Percentiles rank a stretch among this genome's conserved stretches.
These are phyloP conservation scores for Ictalurus punctatus DNA, from an alignment of 2,113 vertebrate species.

Conservation along the genomic window DNA sequence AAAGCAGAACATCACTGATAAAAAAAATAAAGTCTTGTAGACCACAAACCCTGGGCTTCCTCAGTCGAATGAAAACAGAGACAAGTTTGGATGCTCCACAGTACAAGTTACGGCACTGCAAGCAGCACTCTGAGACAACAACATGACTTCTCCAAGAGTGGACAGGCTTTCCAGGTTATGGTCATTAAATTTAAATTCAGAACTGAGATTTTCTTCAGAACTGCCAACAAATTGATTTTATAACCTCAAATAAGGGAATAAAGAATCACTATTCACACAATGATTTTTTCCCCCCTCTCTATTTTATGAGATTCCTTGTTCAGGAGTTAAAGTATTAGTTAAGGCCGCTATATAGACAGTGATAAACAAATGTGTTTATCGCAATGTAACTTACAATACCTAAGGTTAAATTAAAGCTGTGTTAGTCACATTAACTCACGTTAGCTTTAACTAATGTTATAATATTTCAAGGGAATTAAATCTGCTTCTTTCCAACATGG, in stretches of 20 bases:
- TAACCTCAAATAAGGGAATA: neutral
- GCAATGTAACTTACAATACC: neutral
- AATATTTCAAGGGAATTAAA: neutral
- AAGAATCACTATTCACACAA: neutral
- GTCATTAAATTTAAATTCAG: neutral
- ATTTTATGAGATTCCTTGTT: neutral
- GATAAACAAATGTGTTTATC: neutral
- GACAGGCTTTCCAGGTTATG: neutral
- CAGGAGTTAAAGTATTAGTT: neutral
- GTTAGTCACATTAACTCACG: neutral
- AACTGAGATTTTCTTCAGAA: neutral
- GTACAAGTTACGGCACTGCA: neutral
- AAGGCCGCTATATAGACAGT: neutral
- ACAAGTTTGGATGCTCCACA: neutral
- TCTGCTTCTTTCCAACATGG: neutral
- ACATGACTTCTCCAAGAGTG: neutral
- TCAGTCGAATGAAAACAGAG: neutral
- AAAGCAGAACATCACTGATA: conserved; percentile 30
- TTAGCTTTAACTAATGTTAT: neutral
- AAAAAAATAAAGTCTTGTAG: neutral
- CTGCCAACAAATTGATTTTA: neutral
- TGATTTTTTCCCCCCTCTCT: neutral
- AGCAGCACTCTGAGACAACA: neutral
- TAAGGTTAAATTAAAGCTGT: neutral
- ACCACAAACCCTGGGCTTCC: neutral